Base-by-base conservation (phyloP, 2,888 invertebrate genomes). In the Drosophila vallismaia region DNA sequence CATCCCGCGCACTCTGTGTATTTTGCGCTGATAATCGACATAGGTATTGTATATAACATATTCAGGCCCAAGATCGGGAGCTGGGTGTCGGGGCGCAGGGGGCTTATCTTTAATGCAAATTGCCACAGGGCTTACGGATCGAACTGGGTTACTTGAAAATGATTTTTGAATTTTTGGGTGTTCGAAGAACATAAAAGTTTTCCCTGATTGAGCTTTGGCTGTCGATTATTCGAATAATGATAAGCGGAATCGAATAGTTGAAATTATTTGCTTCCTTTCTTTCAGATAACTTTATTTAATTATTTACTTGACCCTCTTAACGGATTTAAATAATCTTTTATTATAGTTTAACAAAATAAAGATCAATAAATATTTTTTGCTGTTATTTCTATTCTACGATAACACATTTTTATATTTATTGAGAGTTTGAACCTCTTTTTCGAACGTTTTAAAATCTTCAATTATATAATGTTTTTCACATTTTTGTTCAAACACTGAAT, bases 101-200 rank as follows among this genome's bases (percentile, higher is more conserved):
- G 12, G 33, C 64, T 71, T 71, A 71, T 71, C 56, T 54, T 40
- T 44, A 54, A 86, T 83, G 81, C 86, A 81, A 86, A 86, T 83
- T 75, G 57, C 64, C 24, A 19, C 19, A 44, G 38, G 48, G 68
- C 40, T 48, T 36, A 58, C 33, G 26, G 63, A 60, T 69, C 58
- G 38, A 70, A 70, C 66, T 86, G 74, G 70, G 64, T 63, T 79
- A 71, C 38, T 60, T 68, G 24, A 8, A 31, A 51, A 42, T 19
- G 19, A 38, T 36, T 44, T 10, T 44, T 33, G 14, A 6, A 31
- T 45, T 44, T 44, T 44, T 44, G 14, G 46, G 24, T 54, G 33
- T 42, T 54, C 54, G 9, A 54, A 36, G 40, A 67, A 42, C 31
- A 52, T 38, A 12, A 19, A 50, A 63, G 33, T 64, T 64, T 12